Evolutionary conservation across 1,140 invertebrate species (phyloP).

Genomic region (Paramacrobiotus metropolitanus): DNA sequence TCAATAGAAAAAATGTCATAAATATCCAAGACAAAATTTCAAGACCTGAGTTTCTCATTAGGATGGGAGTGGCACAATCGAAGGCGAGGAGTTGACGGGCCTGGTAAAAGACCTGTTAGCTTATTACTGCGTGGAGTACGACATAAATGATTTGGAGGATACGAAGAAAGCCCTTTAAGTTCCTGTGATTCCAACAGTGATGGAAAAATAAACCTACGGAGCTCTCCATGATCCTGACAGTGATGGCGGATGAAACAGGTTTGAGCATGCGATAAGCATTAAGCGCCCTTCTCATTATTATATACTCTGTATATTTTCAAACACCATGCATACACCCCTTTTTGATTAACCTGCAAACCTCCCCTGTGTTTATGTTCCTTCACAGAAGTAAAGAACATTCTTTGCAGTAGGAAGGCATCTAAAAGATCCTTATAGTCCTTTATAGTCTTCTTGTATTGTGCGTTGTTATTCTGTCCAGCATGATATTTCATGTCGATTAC

Average conservation of each 20-base stretch:
- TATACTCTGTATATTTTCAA: no score
- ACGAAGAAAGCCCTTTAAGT: background rate
- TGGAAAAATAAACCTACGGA: background rate
- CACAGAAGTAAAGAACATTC: conserved; percentile 2
- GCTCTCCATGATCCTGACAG: background rate
- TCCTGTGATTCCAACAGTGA: conserved; percentile 2
- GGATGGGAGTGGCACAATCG: conserved; percentile 2
- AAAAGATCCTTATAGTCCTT: conserved; percentile 3
- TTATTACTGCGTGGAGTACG: conserved; percentile 2
- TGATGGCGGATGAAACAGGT: conserved; percentile 1
- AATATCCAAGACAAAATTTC: no score
- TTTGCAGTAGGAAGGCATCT: conserved; percentile 6
- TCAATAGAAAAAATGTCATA: no score
- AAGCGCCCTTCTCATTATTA: no score
- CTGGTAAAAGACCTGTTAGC: conserved; percentile 1
- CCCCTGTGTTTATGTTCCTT: background rate
- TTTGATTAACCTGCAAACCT: no score
- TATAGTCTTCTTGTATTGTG: no score
- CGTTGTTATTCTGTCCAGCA: background rate
- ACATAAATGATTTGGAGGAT: conserved; percentile 1
- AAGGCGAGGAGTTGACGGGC: background rate
- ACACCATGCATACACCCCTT: no score
- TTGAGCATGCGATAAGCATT: no score
- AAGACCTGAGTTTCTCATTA: background rate
- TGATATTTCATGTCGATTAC: background rate